Percentiles rank a stretch among this genome's conserved stretches.
Evolutionary conservation across 2,888 invertebrate species (phyloP).

Genomic region (Icerya purchasi): DNA sequence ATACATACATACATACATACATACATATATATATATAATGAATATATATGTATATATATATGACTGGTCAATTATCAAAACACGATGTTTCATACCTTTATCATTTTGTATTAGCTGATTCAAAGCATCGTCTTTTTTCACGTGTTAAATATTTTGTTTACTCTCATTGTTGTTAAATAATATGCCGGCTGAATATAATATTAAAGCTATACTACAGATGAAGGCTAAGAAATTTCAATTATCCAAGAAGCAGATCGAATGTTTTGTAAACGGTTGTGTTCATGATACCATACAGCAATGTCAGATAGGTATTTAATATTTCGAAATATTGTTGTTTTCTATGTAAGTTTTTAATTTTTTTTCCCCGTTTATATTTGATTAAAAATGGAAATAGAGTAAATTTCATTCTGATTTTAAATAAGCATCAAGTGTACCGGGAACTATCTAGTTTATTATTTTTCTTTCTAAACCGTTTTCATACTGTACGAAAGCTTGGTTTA

Average conservation of each 20-base stretch:
- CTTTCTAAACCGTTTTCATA: too few relatives aligned
- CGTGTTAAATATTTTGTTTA: too few relatives aligned
- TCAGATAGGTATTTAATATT: slow-evolving; percentile 18
- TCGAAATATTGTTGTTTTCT: not conserved
- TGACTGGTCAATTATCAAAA: too few relatives aligned
- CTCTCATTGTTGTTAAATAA: too few relatives aligned
- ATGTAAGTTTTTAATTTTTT: not conserved
- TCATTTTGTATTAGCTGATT: too few relatives aligned
- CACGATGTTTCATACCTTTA: too few relatives aligned
- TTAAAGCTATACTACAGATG: slow-evolving; percentile 19
- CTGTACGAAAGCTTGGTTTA: not conserved
- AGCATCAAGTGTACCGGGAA: too few relatives aligned
- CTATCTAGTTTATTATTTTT: too few relatives aligned
- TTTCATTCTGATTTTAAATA: too few relatives aligned
- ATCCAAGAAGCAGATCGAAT: slow-evolving; percentile 20
- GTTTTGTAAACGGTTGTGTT: slow-evolving; percentile 18
- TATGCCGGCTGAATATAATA: slow-evolving; percentile 4
- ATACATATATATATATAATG: not conserved
- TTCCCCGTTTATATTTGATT: not conserved
- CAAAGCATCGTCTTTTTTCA: not conserved
- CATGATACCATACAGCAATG: slow-evolving; percentile 15
- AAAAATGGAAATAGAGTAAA: too few relatives aligned
- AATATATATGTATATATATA: too few relatives aligned
- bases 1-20: not conserved
- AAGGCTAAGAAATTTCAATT: slow-evolving; percentile 21